phyloP scores from a whole-genome alignment of 2,888 invertebrate species.

The Itoplectis maculator region DNA sequence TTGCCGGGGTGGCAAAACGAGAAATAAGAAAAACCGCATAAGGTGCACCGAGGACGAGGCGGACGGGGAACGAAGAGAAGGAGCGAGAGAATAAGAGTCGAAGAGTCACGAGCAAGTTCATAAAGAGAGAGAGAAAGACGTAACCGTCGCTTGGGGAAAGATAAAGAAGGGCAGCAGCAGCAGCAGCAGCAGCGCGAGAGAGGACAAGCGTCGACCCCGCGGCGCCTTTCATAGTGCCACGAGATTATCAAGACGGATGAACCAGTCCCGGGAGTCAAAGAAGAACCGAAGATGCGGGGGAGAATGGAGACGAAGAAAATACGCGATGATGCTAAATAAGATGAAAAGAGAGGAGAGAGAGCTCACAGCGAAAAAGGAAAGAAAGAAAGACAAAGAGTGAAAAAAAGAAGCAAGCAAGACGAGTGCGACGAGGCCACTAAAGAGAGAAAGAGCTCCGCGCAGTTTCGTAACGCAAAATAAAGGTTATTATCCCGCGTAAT shows the following conservation, averaged over 20 bases:
- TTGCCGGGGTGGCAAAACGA: constrained; percentile 65
- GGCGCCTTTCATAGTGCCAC: constrained; percentile 72
- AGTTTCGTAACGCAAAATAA: constrained; percentile 68
- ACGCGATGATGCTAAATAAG: constrained; percentile 31
- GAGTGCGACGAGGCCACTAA: constrained; percentile 39
- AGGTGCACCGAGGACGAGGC: constrained; percentile 49
- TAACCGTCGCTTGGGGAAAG: not conserved
- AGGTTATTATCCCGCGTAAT: constrained; percentile 71
- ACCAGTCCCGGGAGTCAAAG: constrained; percentile 67
- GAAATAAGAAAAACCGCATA: constrained; percentile 57
- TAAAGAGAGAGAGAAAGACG: constrained; percentile 26
- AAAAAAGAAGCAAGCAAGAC: not conserved
- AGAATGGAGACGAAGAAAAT: constrained; percentile 39
- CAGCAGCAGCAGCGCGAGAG: constrained; percentile 63
- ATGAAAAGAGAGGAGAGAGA: constrained; percentile 30
- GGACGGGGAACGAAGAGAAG: constrained; percentile 27
- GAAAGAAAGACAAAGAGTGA: constrained; percentile 11
- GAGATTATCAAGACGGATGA: constrained; percentile 73
- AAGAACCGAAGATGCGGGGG: constrained; percentile 35
- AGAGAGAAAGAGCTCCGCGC: constrained; percentile 38
- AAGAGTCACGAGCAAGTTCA: constrained; percentile 61
- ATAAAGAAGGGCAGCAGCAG: constrained; percentile 12
- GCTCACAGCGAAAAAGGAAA: constrained; percentile 3
- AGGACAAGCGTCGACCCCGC: constrained; percentile 69
- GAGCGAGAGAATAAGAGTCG: constrained; percentile 23